Evolutionary conservation across 2,797 vertebrate species (phyloP), one percentile per base, ranked within the genome.

Genomic region (Amphiprion clarkii): DNA sequence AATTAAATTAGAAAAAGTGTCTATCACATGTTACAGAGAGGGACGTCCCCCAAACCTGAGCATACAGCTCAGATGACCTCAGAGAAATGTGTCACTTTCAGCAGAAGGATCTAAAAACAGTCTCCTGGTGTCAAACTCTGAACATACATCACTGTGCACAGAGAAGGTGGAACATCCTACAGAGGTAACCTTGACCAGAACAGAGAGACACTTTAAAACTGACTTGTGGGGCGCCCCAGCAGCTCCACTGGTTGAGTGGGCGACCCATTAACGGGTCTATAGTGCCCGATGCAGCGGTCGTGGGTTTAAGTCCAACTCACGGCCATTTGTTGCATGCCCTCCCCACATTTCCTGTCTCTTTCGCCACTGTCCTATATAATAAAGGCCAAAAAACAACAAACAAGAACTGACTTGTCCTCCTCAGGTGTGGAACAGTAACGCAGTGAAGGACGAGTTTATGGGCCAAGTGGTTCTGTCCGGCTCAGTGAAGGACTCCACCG

Each of bases 371-470:
- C 27, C 27, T 27, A 27, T 27, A 27, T 27, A 27, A 27, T 27
- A 27, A 27, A 27, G 27, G 27, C 27, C 27, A 3, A 27, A 27
- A 27, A 27, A 4, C 27, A 27, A 27, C 27, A 27, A 27, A 27
- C 27, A 27, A 14, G 49, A 8, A 16, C 19, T 49, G 27, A 12
- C 42, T 48, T 53, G 4, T 75, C 21, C 27, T 64, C 56, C 25
- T 71, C 83, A 99, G 98, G 93, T 99, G n/a, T 99, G 98, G 98
- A 96, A 96, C 93, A 96, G 94, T 75, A 94, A 91, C 0, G 52
- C 93, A 1, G 89, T 97, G 33, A 91, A 95, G 25, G 96, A 98
- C 80, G 93, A 91, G 80, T 95, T 99, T 60, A 91, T 99, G 82
- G 98, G 98, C 46, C 96, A 98, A 80, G 95, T 97, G 31, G 92